Conservation (phyloP, 2,797 vertebrate genomes). For the Agapornis canus region DNA sequence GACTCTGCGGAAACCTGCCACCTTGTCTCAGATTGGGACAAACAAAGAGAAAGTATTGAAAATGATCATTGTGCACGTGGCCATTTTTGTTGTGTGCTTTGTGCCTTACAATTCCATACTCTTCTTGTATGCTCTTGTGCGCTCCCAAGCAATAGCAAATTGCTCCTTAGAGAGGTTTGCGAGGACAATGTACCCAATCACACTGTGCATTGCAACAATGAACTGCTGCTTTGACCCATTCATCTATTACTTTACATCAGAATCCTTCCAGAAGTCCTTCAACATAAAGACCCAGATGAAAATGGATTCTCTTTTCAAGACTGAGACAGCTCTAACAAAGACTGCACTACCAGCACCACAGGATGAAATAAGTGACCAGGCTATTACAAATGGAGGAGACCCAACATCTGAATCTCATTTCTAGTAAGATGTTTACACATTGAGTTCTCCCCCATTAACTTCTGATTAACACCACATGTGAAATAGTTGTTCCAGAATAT, state of each 20-base stretch:
- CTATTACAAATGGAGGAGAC: slow-evolving; percentile 86
- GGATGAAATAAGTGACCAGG: slow-evolving; percentile 76
- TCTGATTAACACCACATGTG: background rate
- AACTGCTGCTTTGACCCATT: slow-evolving; percentile 98
- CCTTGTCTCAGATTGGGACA: slow-evolving; percentile 89
- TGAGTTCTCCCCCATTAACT: background rate
- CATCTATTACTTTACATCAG: slow-evolving; percentile 96
- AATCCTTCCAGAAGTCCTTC: slow-evolving; percentile 97
- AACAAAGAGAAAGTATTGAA: slow-evolving; percentile 93
- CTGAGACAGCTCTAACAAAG: slow-evolving; percentile 78
- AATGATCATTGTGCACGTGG: slow-evolving; percentile 95
- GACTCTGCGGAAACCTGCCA: slow-evolving; percentile 89
- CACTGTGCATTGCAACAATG: slow-evolving; percentile 90
- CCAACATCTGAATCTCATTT: slow-evolving; percentile 85
- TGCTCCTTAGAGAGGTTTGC: slow-evolving; percentile 92
- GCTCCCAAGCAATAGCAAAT: slow-evolving; percentile 90
- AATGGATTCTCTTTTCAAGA: slow-evolving; percentile 87
- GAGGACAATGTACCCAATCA: slow-evolving; percentile 93
- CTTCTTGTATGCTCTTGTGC: slow-evolving; percentile 94
- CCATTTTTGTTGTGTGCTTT: slow-evolving; percentile 96
- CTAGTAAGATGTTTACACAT: slow-evolving; percentile 22
- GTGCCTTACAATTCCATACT: slow-evolving; percentile 97
- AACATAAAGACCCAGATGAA: slow-evolving; percentile 86
- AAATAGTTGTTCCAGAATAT: background rate
- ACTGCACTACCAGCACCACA: slow-evolving; percentile 76